phyloP scores from a whole-genome alignment of 2,888 invertebrate genomes.

The Blastobasis lacticolella region DNA sequence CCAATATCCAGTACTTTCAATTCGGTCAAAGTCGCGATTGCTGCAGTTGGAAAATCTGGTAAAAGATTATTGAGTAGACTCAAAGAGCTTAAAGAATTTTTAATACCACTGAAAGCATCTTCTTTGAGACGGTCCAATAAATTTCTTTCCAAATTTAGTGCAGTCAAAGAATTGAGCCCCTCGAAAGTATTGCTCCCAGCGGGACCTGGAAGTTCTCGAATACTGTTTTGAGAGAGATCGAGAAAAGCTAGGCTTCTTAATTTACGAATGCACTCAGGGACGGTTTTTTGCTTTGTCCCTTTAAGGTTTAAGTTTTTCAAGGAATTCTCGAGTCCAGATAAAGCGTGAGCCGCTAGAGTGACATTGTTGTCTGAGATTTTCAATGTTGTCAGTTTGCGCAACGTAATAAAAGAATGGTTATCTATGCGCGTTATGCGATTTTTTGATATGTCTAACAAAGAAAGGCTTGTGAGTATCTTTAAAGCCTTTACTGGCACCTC shows the following conservation, averaged over 20 bases:
- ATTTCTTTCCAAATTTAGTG: slow-evolving; percentile 91
- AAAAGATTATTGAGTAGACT: slow-evolving; percentile 92
- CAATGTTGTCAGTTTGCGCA: slow-evolving; percentile 83
- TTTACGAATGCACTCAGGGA: slow-evolving; percentile 86
- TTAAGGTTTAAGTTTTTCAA: slow-evolving; percentile 93
- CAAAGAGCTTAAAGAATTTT: slow-evolving; percentile 87
- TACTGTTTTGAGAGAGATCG: slow-evolving; percentile 91
- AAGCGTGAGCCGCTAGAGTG: slow-evolving; percentile 79
- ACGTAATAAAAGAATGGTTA: slow-evolving; percentile 83
- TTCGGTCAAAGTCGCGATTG: slow-evolving; percentile 84
- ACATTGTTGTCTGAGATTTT: slow-evolving; percentile 92
- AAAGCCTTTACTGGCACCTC: slow-evolving; percentile 86
- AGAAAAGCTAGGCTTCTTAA: slow-evolving; percentile 88
- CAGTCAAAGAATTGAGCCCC: slow-evolving; percentile 86
- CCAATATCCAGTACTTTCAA: slow-evolving; percentile 92
- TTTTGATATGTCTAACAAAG: slow-evolving; percentile 87
- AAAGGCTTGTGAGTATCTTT: slow-evolving; percentile 78
- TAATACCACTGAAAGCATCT: slow-evolving; percentile 86
- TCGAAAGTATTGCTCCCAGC: slow-evolving; percentile 81
- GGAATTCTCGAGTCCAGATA: slow-evolving; percentile 85
- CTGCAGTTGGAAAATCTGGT: slow-evolving; percentile 88
- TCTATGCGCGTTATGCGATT: slow-evolving; percentile 83
- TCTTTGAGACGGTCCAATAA: slow-evolving; percentile 84
- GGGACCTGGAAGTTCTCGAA: slow-evolving; percentile 84
- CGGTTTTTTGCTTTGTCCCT: slow-evolving; percentile 85